phyloP scores from a whole-genome alignment of 2,797 vertebrate species.

The Urophycis tenuis region DNA sequence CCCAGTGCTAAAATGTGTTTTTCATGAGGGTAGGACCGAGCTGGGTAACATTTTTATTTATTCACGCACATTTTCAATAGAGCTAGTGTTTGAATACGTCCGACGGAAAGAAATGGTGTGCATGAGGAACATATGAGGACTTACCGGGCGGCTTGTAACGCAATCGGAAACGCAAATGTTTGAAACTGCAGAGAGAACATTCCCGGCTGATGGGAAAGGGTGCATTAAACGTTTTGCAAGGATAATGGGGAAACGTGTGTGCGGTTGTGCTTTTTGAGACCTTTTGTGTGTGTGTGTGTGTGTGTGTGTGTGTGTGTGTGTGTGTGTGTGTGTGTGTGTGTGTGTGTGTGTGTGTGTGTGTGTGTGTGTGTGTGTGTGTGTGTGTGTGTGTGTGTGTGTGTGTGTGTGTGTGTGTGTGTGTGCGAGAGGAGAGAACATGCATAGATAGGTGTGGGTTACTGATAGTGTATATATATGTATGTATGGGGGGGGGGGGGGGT shows the following conservation, averaged over 20 bases:
- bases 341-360: background rate
- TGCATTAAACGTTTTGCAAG: background rate
- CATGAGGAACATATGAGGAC: background rate
- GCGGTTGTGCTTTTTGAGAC: background rate
- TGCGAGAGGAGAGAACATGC: background rate
- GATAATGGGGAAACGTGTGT: background rate
- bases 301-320: background rate
- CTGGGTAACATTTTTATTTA: constrained; percentile 1
- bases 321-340: background rate
- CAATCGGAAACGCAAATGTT: background rate
- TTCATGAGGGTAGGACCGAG: background rate
- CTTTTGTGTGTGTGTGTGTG: background rate
- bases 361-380: background rate
- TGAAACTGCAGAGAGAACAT: background rate
- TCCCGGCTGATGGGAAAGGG: background rate
- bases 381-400: background rate
- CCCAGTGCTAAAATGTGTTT: constrained; percentile 1
- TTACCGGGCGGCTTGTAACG: background rate
- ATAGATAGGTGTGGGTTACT: background rate
- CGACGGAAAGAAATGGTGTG: background rate
- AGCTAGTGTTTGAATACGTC: background rate
- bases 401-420: background rate
- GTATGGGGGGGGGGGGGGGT: no score
- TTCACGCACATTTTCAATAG: background rate
- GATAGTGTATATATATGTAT: background rate